Evolutionary conservation across 53 echinoderm and acorn worm genomes (phyloP).

Genomic region (Apostichopus leukothele): DNA sequence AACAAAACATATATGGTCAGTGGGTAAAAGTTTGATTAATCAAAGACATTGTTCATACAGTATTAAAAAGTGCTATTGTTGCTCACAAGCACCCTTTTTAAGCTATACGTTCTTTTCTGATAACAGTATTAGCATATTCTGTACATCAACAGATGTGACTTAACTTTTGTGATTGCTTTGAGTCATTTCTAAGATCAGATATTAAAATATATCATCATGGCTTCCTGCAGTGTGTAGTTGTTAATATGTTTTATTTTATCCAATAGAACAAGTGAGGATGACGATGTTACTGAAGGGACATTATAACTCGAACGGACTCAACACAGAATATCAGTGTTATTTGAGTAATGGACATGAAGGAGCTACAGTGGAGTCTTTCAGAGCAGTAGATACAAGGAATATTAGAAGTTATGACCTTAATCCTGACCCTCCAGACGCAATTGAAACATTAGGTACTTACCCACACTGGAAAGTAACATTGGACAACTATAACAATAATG

Average conservation of each 20-base stretch:
- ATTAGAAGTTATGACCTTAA: background rate
- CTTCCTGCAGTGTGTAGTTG: no score
- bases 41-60: no score
- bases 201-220: no score
- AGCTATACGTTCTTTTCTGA: no score
- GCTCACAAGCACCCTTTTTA: no score
- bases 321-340: background rate
- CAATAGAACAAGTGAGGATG: background rate
- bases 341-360: background rate
- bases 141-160: no score
- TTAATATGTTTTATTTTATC: background rate
- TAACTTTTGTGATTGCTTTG: no score
- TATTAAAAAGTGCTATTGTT: no score
- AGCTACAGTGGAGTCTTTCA: background rate
- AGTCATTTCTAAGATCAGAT: no score
- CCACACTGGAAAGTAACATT: background rate
- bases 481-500: background rate
- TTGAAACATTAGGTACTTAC: background rate
- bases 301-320: background rate
- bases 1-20: no score
- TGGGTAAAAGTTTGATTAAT: no score
- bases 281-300: background rate
- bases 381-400: background rate
- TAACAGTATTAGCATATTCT: no score
- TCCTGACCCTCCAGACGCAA: background rate